Evolutionary conservation across 2,113 vertebrate genomes (phyloP).

Genomic region (Heterotis niloticus): DNA sequence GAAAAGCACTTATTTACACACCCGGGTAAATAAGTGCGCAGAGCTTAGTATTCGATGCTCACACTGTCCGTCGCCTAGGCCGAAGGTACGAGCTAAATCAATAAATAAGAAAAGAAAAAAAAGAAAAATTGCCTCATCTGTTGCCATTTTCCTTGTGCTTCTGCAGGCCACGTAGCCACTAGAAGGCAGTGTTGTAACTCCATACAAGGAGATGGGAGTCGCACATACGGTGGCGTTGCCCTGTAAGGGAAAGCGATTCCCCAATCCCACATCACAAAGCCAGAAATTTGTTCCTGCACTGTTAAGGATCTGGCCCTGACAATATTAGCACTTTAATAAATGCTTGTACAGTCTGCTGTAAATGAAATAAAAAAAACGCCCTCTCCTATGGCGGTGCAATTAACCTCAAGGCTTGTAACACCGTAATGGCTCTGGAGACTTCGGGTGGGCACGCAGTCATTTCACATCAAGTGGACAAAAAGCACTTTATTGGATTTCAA

Average conservation of each 20-base stretch:
- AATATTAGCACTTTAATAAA: not conserved
- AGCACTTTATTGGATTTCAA: conserved; percentile 28
- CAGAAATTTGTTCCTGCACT: conserved; percentile 9
- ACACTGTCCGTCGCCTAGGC: not conserved
- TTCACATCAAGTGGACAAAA: conserved; percentile 15
- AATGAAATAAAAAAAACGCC: conserved; percentile 12
- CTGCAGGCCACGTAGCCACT: not conserved
- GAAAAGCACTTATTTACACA: too few species aligned
- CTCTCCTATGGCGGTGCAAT: conserved; percentile 23
- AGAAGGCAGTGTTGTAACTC: conserved; percentile 46
- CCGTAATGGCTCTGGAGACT: conserved; percentile 44
- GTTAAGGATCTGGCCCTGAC: not conserved
- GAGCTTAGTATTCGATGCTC: too few species aligned
- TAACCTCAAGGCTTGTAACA: conserved; percentile 31
- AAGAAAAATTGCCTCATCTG: not conserved
- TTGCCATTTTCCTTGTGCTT: not conserved
- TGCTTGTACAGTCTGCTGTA: not conserved
- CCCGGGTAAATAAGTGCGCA: too few species aligned
- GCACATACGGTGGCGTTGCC: not conserved
- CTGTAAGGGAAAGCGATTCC: not conserved
- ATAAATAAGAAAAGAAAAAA: not conserved
- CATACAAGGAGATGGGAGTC: conserved; percentile 1
- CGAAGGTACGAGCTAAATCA: not conserved
- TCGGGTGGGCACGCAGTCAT: conserved; percentile 30
- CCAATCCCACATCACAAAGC: not conserved